phyloP scores from a whole-genome alignment of 1,140 invertebrate genomes.

The Musca vetustissima region DNA sequence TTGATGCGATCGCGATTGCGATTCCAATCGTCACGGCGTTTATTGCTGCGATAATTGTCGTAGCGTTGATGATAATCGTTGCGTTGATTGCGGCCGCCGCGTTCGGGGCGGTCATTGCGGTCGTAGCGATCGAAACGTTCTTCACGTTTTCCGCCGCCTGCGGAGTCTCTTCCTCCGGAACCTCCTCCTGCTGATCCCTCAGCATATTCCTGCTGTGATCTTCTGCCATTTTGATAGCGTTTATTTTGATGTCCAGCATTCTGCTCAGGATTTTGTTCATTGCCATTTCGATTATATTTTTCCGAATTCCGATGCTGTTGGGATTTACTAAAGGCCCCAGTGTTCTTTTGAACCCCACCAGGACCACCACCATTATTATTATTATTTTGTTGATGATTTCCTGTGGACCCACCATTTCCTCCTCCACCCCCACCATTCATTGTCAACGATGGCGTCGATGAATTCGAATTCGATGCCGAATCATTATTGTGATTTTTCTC shows the following conservation, averaged over 20 bases:
- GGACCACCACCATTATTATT: neutral
- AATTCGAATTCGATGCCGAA: slow-evolving; percentile 4
- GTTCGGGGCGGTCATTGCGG: slow-evolving; percentile 21
- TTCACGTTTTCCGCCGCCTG: slow-evolving; percentile 25
- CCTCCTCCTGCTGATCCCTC: neutral
- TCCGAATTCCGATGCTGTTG: neutral
- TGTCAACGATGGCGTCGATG: neutral
- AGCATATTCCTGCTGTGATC: slow-evolving; percentile 35
- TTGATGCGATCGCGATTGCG: slow-evolving; percentile 51
- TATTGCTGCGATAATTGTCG: slow-evolving; percentile 52
- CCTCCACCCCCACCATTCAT: slow-evolving; percentile 2
- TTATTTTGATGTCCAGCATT: slow-evolving; percentile 5
- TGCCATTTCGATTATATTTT: neutral
- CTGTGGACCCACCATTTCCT: neutral
- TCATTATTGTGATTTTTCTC: slow-evolving; percentile 9
- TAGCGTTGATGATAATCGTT: slow-evolving; percentile 41
- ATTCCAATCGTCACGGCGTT: slow-evolving; percentile 53
- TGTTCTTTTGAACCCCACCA: neutral
- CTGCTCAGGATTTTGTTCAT: slow-evolving; percentile 26
- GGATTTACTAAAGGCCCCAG: slow-evolving; percentile 6
- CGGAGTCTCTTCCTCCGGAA: neutral
- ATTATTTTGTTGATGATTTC: too few relatives aligned
- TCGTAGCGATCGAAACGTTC: slow-evolving; percentile 25
- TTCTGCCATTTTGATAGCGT: slow-evolving; percentile 41
- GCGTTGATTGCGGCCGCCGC: slow-evolving; percentile 30